Conservation (phyloP, 2,113 vertebrate species). For the Orientallactaga bullata region DNA sequence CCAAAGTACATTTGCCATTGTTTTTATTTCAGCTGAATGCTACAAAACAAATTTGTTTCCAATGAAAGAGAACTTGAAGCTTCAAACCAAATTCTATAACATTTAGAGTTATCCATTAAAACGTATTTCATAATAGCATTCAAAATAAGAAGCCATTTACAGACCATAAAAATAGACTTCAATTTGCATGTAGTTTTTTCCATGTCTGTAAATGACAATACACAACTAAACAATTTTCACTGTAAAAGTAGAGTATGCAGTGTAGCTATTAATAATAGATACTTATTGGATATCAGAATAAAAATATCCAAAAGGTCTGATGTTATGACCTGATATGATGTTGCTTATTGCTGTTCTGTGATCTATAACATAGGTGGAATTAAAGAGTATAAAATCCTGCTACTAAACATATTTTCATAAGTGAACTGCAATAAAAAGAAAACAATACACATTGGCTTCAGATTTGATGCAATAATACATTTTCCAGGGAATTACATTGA, state of each 20-base stretch:
- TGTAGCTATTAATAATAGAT: constrained; percentile 37
- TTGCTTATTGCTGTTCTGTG: constrained; percentile 3
- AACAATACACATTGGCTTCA: not conserved
- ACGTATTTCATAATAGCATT: constrained; percentile 21
- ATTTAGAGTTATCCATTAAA: not conserved
- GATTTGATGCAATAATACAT: constrained; percentile 33
- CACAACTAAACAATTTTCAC: not conserved
- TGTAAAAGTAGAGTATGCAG: constrained; percentile 50
- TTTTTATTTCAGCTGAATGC: constrained; percentile 37
- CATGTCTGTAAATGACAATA: not conserved
- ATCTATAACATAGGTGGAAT: not conserved
- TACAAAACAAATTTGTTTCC: constrained; percentile 12
- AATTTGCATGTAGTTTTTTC: not conserved
- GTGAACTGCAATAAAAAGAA: not conserved
- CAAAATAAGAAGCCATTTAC: not conserved
- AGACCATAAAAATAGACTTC: not conserved
- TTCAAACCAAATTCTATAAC: constrained; percentile 14
- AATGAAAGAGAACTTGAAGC: not conserved
- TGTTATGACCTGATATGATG: not conserved
- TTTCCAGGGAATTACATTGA: not conserved
- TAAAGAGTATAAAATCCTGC: constrained; percentile 12
- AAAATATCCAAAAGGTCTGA: not conserved
- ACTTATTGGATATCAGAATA: not conserved
- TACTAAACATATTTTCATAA: constrained; percentile 34
- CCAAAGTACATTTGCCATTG: not conserved